A percentile compares a stretch with the other conserved stretches of the same genome.
These are phyloP conservation scores for Aurelia sp. DNA, from an alignment of 30 jellyfish, hydroid and myxozoan genomes.

Conservation along the genomic window DNA sequence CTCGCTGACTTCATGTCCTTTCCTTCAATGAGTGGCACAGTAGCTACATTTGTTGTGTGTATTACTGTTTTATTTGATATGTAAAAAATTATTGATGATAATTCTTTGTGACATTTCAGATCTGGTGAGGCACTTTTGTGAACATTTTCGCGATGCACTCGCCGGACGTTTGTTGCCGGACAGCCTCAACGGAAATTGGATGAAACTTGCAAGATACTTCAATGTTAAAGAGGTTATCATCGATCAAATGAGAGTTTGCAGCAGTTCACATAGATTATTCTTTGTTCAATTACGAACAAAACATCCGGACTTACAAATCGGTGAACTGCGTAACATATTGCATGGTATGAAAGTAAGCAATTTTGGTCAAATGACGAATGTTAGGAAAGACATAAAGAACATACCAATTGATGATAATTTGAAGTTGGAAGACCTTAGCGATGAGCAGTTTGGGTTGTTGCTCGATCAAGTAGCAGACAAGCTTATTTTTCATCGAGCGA, in stretches of 20 bases:
- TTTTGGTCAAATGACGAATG: neutral
- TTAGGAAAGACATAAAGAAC: neutral
- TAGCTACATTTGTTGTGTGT: too few species aligned
- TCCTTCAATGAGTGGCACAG: too few species aligned
- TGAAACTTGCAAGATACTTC: constrained; percentile 5
- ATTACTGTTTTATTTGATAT: too few species aligned
- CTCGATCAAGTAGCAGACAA: constrained; percentile 30
- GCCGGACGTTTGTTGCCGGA: constrained; percentile 8
- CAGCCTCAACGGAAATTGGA: constrained; percentile 21
- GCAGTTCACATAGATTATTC: constrained; percentile 24
- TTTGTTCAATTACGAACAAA: neutral
- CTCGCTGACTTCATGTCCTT: too few species aligned
- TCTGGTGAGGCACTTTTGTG: neutral
- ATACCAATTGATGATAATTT: neutral
- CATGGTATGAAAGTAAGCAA: neutral
- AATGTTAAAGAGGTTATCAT: neutral
- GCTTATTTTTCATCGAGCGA: neutral
- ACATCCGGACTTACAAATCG: neutral
- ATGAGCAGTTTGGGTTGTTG: constrained; percentile 9
- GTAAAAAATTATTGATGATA: too few species aligned
- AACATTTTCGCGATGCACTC: constrained; percentile 17
- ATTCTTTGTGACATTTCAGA: neutral
- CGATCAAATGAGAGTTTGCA: neutral
- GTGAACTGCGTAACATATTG: neutral
- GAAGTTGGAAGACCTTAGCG: constrained; percentile 5